Percentiles rank a stretch among this genome's conserved stretches.
Evolutionary conservation across 2,113 vertebrate genomes (phyloP).

Genomic region (Microcebus ravelobensis): DNA sequence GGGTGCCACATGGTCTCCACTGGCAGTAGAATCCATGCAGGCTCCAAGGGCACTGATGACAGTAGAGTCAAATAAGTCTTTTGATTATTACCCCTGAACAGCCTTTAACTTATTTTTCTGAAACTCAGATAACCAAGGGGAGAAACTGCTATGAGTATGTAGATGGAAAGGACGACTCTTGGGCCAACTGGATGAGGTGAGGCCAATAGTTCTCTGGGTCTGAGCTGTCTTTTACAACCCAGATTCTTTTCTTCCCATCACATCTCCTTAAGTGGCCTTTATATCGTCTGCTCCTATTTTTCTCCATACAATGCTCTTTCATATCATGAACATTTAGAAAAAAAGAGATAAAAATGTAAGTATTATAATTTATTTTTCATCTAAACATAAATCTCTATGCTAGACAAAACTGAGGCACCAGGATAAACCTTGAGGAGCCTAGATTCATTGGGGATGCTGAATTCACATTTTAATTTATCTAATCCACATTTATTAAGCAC

Average conservation of each 20-base stretch:
- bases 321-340: not conserved
- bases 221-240: not conserved
- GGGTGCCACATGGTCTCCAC: not conserved
- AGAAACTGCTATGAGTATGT: constrained; percentile 86
- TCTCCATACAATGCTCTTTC: not conserved
- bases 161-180: constrained; percentile 84
- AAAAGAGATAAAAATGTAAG: not conserved
- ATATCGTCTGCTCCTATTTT: not conserved
- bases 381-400: not conserved
- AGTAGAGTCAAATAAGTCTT: not conserved
- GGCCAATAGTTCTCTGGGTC: rapidly evolving
- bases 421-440: not conserved
- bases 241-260: not conserved
- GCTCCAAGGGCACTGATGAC: not conserved
- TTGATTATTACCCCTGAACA: not conserved
- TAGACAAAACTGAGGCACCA: not conserved
- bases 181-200: constrained; percentile 93
- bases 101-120: not conserved
- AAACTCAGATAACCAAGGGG: constrained; percentile 85
- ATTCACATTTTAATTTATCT: not conserved
- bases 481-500: not conserved
- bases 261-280: not conserved
- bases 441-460: not conserved
- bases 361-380: not conserved
- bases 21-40: not conserved